Base-by-base conservation (phyloP, 2,113 vertebrate species). In the Lepidothrix coronata region DNA sequence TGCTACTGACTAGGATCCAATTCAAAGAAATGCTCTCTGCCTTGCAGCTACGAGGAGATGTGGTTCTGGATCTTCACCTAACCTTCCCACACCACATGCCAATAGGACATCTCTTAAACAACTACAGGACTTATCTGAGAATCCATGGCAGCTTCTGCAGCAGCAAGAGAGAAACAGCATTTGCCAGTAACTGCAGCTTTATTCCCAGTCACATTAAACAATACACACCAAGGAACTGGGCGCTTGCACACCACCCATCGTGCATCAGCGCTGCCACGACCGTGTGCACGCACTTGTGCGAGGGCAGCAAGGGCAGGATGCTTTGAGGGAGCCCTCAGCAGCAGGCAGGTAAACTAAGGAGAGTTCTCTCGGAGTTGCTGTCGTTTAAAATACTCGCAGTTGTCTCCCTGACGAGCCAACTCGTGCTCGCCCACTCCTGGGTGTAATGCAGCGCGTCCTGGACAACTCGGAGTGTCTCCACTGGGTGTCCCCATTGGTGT, bases 401-500 rank as follows among this genome's bases (percentile, higher is more conserved):
- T 33, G 35, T 30, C 51, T 28, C 61, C 7, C 19, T 7, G 54
- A 61, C 1, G 23, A 74, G 41, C 71, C 23, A 61, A 44, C 46
- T 44, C 19, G 6, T 5, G 33, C 48, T 78, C 46, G 8, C 11
- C 44, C 0, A 0, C 3, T 25, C 35, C 2, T 3, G 55, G 46
- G 41, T 31, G 51, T 15, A 14, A 62, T 0, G 8, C 35, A 46
- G 44, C 25, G 25, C 1, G 2, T 19, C 25, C 9, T 24, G 39
- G 30, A 76, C 92, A 95, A 93, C 83, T 92, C 91, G 0, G 5
- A 11, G 44, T 8, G 3, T 84, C 73, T 80, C 96, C 96, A 96
- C 91, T 91, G 91, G 97, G 70, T 93, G 94, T 89, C 96, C 91
- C 85, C 97, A 96, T 93, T 85, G 94, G 41, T 20, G 76, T 58